A percentile compares a stretch with the other conserved stretches of the same genome.
Conservation (phyloP, 2,797 vertebrate species). For the Eulemur coronatus region DNA sequence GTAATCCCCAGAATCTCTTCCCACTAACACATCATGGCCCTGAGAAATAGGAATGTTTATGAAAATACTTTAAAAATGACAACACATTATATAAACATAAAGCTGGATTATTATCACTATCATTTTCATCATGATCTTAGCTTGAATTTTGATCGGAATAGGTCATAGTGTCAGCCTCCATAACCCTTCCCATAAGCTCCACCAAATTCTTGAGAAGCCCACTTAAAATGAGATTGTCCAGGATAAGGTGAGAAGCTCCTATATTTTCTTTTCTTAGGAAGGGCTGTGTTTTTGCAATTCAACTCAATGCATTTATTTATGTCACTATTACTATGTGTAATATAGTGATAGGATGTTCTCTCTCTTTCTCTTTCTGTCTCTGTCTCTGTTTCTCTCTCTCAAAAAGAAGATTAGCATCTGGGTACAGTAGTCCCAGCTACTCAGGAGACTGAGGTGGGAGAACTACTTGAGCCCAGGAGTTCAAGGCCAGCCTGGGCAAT, state of each 20-base stretch:
- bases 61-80: conserved; percentile 10
- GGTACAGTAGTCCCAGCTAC: background rate
- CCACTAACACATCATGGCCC: background rate
- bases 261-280: background rate
- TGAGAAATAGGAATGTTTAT: background rate
- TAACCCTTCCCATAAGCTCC: background rate
- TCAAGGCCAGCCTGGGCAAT: background rate
- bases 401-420: background rate
- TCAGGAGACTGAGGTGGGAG: background rate
- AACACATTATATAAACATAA: background rate
- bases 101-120: background rate
- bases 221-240: background rate
- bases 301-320: background rate
- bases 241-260: background rate
- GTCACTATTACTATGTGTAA: background rate
- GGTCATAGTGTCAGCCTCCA: background rate
- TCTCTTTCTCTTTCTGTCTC: background rate
- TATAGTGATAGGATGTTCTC: background rate
- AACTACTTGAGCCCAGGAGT: background rate
- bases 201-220: background rate
- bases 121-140: background rate
- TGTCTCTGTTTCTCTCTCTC: background rate
- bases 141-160: background rate
- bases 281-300: background rate
- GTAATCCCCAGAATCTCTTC: background rate